These are phyloP conservation scores for Chromoteleia sp. DNA, from an alignment of 2,888 invertebrate genomes.

Conservation along the genomic window DNA sequence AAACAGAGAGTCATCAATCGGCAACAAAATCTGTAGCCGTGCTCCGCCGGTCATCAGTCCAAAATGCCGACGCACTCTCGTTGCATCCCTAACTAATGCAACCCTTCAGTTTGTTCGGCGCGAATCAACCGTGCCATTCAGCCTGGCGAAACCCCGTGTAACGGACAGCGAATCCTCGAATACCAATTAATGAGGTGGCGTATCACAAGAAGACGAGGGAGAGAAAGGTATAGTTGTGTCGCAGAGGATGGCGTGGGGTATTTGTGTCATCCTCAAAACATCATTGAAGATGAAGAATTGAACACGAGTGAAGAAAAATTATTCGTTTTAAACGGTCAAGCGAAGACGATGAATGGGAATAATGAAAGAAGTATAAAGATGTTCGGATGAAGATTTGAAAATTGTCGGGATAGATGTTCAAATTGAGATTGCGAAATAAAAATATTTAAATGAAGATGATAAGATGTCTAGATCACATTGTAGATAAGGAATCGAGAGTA, in stretches of 20 bases:
- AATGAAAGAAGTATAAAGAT: no score
- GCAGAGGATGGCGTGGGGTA: no score
- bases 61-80: conserved; percentile 43
- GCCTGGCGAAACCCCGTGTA: not conserved
- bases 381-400: no score
- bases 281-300: conserved; percentile 28
- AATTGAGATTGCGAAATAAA: no score
- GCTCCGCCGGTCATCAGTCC: conserved; percentile 15
- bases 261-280: conserved; percentile 7
- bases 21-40: conserved; percentile 24
- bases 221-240: no score
- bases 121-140: conserved; percentile 43
- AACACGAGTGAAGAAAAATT: no score
- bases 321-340: no score
- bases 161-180: conserved; percentile 48
- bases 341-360: no score
- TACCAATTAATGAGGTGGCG: conserved; percentile 53
- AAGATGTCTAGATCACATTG: no score
- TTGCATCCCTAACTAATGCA: conserved; percentile 54
- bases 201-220: not conserved
- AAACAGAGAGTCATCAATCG: conserved; percentile 30
- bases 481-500: no score
- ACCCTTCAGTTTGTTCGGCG: conserved; percentile 26
- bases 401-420: no score
- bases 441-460: no score